Evolutionary conservation across 2,888 invertebrate species (phyloP).

Genomic region (Thereva unica): DNA sequence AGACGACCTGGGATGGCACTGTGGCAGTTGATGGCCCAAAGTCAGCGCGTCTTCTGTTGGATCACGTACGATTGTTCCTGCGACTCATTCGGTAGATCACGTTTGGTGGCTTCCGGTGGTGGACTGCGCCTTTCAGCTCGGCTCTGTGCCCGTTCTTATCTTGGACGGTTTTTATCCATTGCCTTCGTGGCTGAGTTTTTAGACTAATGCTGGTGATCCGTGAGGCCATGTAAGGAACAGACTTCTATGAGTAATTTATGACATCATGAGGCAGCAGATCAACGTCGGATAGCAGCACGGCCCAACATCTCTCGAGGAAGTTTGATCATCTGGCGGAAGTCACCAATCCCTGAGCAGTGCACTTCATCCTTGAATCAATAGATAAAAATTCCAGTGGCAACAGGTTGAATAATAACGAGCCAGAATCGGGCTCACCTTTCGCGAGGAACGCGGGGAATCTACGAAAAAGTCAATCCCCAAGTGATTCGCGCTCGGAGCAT

Average conservation of each 20-base stretch:
- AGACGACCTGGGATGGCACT: slow-evolving; percentile 21
- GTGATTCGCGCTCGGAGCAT: no score
- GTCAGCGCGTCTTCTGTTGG: slow-evolving; percentile 42
- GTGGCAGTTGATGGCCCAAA: slow-evolving; percentile 38
- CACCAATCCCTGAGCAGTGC: no score
- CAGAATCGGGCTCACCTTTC: no score
- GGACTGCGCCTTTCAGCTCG: slow-evolving; percentile 38
- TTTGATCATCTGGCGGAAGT: slow-evolving; percentile 35
- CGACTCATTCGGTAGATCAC: slow-evolving; percentile 46
- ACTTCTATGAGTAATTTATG: slow-evolving; percentile 33
- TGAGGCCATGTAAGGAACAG: slow-evolving; percentile 25
- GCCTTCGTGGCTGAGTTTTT: slow-evolving; percentile 13
- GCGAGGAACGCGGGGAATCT: no score
- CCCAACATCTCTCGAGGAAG: slow-evolving; percentile 16
- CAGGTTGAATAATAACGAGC: no score
- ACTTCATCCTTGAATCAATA: no score
- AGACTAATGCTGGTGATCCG: slow-evolving; percentile 20
- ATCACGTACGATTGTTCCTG: slow-evolving; percentile 45
- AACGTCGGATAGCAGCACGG: slow-evolving; percentile 18
- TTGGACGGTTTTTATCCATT: slow-evolving; percentile 15
- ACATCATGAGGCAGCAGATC: slow-evolving; percentile 22
- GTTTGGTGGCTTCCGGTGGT: slow-evolving; percentile 45
- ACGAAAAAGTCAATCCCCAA: no score
- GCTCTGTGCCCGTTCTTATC: slow-evolving; percentile 23
- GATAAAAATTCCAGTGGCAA: no score